Base-by-base conservation (phyloP, 2,888 invertebrate species). In the Drosophila rubida region DNA sequence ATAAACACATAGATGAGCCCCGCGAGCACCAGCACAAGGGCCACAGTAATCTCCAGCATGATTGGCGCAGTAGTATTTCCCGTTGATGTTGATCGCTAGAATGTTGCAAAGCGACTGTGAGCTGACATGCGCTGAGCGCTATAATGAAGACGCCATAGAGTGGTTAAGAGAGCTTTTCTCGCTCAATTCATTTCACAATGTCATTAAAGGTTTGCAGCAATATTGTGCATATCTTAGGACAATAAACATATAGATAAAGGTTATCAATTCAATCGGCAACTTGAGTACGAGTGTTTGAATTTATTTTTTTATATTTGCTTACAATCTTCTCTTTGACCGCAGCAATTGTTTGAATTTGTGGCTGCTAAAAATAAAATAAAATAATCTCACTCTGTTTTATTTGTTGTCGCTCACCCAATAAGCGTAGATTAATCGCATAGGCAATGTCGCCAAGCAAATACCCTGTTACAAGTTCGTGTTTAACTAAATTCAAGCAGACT, bases 1-100 rank as follows among this genome's bases (percentile, higher is more conserved):
- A 91, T 61, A 30, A 89, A 87, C 0, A 65, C 37, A 71, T 83
- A 92, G 60, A 79, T 59, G 48, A 83, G 60, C 0, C 45, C 75
- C 0, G 22, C 44, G 4, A 41, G 7, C 27, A 63, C 19, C 4
- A 70, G 49, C 14, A 59, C n/a, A 45, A 83, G 16, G 16, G 45
- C 11, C 60, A 81, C 25, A 42, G 87, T 78, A 37, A 80, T 45
- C 42, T 59, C 50, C 45, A 79, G 23, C 86, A 80, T 80, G 22
- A 8, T 58, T 25, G 0, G 9, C 44, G 23, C 16, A 22, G 13
- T 14, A 19, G 19, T 2, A 19, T 19, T 11, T 4, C 4, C 37
- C n/a, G 14, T n/a, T 32, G 55, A 44, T 58, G 42, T 57, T 11
- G 23, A 6, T 2, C 30, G 27, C 42, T 0, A 1, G 13, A 42